phyloP scores from a whole-genome alignment of 2,797 vertebrate species.

The Nannoperca australis region DNA sequence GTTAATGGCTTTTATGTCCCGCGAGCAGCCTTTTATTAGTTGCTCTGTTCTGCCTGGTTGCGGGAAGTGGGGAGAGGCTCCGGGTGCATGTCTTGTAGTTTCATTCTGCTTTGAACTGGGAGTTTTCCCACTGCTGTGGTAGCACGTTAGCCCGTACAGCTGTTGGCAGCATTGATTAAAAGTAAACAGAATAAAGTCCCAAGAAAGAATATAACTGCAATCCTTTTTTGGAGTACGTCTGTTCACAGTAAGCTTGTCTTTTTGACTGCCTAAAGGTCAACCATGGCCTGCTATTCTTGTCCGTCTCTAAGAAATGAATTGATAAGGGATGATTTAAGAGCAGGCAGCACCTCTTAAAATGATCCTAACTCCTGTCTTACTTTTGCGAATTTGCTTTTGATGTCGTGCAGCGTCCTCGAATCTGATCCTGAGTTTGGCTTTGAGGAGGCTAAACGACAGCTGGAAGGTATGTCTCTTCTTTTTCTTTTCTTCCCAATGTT shows the following conservation, averaged over 20 bases:
- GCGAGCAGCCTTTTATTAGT: not conserved
- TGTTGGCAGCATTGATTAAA: not conserved
- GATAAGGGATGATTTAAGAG: not conserved
- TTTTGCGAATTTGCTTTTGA: slow-evolving; percentile 14
- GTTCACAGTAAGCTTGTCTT: not conserved
- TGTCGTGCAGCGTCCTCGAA: slow-evolving; percentile 90
- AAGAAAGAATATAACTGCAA: not conserved
- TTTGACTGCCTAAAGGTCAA: not conserved
- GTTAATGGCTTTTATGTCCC: not conserved
- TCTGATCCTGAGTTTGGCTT: slow-evolving; percentile 96
- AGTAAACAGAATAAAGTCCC: not conserved
- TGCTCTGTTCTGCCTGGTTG: slow-evolving; percentile 12
- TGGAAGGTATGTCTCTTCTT: slow-evolving; percentile 88
- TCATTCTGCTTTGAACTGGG: not conserved
- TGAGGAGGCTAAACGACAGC: slow-evolving; percentile 93
- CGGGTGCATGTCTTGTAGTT: not conserved
- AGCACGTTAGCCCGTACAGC: not conserved
- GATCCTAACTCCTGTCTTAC: not conserved
- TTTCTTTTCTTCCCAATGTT: not conserved
- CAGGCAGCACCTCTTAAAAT: not conserved
- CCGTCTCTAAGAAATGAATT: not conserved
- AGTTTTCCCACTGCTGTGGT: not conserved
- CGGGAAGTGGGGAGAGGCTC: not conserved
- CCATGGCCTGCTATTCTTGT: not conserved
- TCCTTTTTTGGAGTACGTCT: not conserved